Evolutionary conservation across 2,888 invertebrate species (phyloP).

Genomic region (Elysia crispata): DNA sequence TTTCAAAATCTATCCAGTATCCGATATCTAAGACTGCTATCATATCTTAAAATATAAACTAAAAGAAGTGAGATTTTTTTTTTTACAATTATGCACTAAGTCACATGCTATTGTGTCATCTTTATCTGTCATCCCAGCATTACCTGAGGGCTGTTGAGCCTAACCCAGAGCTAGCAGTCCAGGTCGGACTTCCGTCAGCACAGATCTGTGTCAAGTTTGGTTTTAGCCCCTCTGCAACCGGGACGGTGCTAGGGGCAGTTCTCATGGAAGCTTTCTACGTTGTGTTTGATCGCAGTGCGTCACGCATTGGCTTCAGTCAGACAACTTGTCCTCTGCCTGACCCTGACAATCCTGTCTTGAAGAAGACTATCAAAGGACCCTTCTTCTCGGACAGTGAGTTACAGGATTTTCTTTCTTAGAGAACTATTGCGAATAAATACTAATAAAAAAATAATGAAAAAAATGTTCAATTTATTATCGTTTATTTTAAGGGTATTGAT

Average conservation of each 20-base stretch:
- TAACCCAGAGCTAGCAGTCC: constrained; percentile 19
- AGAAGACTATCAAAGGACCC: constrained; percentile 56
- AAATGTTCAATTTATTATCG: too few species aligned
- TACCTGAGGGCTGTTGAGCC: constrained; percentile 72
- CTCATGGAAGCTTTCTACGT: constrained; percentile 78
- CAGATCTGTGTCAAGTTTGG: constrained; percentile 74
- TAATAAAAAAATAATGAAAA: background rate
- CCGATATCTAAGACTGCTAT: too few species aligned
- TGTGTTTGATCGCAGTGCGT: constrained; percentile 76
- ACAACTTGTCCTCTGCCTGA: constrained; percentile 66
- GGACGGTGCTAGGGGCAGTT: constrained; percentile 76
- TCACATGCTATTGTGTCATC: too few species aligned
- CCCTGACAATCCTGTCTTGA: constrained; percentile 41
- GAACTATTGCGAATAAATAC: too few species aligned
- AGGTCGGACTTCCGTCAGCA: background rate
- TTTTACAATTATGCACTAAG: background rate
- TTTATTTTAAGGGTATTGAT: too few species aligned
- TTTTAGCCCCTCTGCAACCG: constrained; percentile 71
- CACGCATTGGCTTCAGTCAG: constrained; percentile 74
- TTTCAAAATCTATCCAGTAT: too few species aligned
- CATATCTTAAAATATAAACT: background rate
- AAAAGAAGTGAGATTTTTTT: background rate
- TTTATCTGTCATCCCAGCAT: too few species aligned
- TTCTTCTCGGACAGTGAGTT: constrained; percentile 48
- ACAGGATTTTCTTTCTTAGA: too few species aligned